phyloP scores from a whole-genome alignment of 30 jellyfish, hydroid and myxozoan genomes.

The Hydractinia echinata region DNA sequence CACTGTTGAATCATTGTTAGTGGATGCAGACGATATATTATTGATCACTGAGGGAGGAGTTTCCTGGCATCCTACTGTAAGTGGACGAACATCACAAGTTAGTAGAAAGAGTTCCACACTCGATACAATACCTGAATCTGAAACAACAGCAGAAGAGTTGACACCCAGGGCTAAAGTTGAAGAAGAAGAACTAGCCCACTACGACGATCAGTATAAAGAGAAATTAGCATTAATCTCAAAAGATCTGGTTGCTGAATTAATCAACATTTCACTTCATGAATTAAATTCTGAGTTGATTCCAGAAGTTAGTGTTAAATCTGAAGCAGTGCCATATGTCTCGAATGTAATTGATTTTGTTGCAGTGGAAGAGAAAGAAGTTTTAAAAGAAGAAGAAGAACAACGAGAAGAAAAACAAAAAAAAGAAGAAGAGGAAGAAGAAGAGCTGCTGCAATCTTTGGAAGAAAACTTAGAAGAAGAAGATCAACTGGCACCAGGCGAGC shows the following conservation, averaged over 20 bases:
- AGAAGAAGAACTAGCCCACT: neutral
- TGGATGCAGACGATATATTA: conserved; percentile 11
- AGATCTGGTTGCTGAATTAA: neutral
- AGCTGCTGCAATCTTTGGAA: conserved; percentile 6
- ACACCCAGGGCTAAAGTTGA: too few relatives aligned
- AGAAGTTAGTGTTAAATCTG: too few relatives aligned
- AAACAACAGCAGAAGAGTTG: neutral
- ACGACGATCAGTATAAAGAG: neutral
- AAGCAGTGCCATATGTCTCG: too few relatives aligned
- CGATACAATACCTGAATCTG: conserved; percentile 21
- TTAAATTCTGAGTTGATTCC: neutral
- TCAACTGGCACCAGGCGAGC: too few relatives aligned
- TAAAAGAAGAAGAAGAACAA: too few relatives aligned
- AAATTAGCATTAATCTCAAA: neutral
- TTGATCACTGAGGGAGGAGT: neutral
- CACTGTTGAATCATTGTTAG: neutral
- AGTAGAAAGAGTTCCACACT: conserved; percentile 25
- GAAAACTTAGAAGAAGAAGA: neutral
- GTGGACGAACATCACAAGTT: conserved; percentile 24
- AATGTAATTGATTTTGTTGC: too few relatives aligned
- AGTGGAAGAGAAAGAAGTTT: too few relatives aligned
- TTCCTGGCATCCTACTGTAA: neutral
- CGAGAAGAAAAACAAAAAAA: neutral
- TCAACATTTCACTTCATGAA: neutral
- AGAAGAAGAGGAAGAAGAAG: neutral